phyloP scores from a whole-genome alignment of 1,140 invertebrate species.

The Aphidius gifuensis region DNA sequence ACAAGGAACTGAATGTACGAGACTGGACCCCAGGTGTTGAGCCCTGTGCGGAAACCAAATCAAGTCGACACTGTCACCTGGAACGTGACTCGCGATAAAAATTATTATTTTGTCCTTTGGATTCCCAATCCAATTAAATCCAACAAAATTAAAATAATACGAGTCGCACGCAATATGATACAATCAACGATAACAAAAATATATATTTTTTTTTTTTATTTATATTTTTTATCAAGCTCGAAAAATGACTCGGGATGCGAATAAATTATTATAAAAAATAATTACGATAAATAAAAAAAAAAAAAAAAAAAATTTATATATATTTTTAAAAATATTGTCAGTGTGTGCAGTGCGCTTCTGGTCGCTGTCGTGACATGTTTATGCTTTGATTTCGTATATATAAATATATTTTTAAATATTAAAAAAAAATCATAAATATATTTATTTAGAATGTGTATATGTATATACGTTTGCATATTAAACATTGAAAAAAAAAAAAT shows the following conservation, averaged over 20 bases:
- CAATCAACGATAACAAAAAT: not conserved
- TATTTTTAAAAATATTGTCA: conserved; percentile 48
- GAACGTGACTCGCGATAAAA: conserved; percentile 52
- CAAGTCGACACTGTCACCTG: conserved; percentile 57
- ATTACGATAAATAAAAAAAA: conserved; percentile 12
- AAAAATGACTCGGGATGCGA: conserved; percentile 23
- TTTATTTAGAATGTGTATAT: conserved; percentile 1
- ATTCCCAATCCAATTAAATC: conserved; percentile 13
- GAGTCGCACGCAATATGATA: not conserved
- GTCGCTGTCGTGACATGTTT: conserved; percentile 37
- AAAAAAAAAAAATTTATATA: conserved; percentile 24
- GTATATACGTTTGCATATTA: no score
- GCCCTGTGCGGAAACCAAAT: conserved; percentile 59
- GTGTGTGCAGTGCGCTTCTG: conserved; percentile 54
- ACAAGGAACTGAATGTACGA: conserved; percentile 49
- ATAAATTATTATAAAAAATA: conserved; percentile 2
- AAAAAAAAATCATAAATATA: not conserved
- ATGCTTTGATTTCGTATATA: conserved; percentile 29
- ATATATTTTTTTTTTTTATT: not conserved
- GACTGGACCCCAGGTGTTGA: conserved; percentile 58
- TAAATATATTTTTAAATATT: conserved; percentile 13
- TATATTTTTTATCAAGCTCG: conserved; percentile 12
- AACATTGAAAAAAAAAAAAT: no score
- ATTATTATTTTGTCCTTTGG: conserved; percentile 12
- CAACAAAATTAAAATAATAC: conserved; percentile 15